Conservation (phyloP, 2,888 invertebrate genomes). For the Zonitis immaculata region DNA sequence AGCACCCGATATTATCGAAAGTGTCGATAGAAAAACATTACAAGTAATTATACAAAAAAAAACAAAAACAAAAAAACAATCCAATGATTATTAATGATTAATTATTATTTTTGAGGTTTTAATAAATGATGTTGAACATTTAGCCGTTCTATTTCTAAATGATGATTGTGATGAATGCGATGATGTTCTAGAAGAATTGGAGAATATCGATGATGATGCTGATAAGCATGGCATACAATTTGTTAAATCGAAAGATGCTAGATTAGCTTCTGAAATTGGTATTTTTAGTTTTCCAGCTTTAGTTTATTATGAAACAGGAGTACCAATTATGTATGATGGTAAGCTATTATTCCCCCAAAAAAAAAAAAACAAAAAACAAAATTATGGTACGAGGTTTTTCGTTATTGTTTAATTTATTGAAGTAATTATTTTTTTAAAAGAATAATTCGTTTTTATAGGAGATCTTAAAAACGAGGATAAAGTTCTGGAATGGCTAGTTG, state of each 20-base stretch:
- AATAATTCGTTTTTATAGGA: too few relatives aligned
- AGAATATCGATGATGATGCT: conserved; percentile 89
- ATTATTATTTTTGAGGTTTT: too few relatives aligned
- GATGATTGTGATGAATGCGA: conserved; percentile 83
- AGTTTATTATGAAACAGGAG: conserved; percentile 90
- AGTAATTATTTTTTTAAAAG: too few relatives aligned
- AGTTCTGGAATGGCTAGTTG: conserved; percentile 93
- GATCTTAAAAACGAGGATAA: conserved; percentile 91
- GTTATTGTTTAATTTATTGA: too few relatives aligned
- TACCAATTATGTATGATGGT: conserved; percentile 94
- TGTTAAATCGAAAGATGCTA: conserved; percentile 87
- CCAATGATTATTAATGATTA: too few relatives aligned
- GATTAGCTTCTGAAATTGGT: conserved; percentile 84
- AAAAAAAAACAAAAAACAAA: too few relatives aligned
- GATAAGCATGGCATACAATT: conserved; percentile 91
- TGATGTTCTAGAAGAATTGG: conserved; percentile 79
- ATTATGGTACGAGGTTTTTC: too few relatives aligned
- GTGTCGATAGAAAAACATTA: conserved; percentile 83
- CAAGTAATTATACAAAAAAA: too few relatives aligned
- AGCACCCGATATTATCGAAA: conserved; percentile 85
- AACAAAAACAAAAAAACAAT: too few relatives aligned
- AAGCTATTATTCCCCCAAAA: conserved; percentile 51
- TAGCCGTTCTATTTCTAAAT: conserved; percentile 83
- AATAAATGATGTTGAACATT: conserved; percentile 84
- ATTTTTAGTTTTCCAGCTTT: conserved; percentile 89